Evolutionary conservation across 2,797 vertebrate genomes (phyloP).

Genomic region (Huso huso): DNA sequence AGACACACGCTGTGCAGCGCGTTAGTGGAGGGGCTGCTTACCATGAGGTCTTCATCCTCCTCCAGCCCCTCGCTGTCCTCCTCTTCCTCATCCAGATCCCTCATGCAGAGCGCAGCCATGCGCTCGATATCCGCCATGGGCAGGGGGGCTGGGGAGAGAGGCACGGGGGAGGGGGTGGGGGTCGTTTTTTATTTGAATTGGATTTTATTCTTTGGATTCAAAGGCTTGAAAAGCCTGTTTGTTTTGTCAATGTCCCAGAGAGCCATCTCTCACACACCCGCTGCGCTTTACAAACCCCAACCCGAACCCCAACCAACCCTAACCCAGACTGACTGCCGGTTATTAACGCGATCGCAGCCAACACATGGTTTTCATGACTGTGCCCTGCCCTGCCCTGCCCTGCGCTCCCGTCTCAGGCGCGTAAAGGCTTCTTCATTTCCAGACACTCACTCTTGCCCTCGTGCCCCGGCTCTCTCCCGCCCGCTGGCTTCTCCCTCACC

Average conservation of each 20-base stretch:
- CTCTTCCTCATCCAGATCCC: constrained; percentile 69
- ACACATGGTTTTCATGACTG: no score
- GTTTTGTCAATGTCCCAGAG: no score
- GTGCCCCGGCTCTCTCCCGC: constrained; percentile 38
- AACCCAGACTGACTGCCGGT: no score
- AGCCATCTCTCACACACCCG: no score
- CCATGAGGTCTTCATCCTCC: constrained; percentile 77
- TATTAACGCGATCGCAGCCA: no score
- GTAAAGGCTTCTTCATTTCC: neutral
- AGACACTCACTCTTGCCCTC: neutral
- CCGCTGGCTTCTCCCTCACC: constrained; percentile 55
- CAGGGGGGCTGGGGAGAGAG: constrained; percentile 53
- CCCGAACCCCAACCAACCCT: no score
- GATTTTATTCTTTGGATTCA: no score
- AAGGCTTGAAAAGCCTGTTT: no score
- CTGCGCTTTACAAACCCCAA: no score
- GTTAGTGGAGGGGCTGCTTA: constrained; percentile 32
- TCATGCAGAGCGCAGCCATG: constrained; percentile 87
- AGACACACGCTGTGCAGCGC: neutral
- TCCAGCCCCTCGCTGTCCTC: constrained; percentile 67
- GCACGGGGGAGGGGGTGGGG: neutral
- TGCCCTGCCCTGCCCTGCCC: no score
- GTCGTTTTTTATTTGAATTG: neutral
- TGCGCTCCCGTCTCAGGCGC: neutral
- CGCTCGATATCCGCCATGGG: constrained; percentile 79